These are phyloP conservation scores for Zootoca vivipara DNA, from an alignment of 2,113 vertebrate genomes.

Conservation along the genomic window DNA sequence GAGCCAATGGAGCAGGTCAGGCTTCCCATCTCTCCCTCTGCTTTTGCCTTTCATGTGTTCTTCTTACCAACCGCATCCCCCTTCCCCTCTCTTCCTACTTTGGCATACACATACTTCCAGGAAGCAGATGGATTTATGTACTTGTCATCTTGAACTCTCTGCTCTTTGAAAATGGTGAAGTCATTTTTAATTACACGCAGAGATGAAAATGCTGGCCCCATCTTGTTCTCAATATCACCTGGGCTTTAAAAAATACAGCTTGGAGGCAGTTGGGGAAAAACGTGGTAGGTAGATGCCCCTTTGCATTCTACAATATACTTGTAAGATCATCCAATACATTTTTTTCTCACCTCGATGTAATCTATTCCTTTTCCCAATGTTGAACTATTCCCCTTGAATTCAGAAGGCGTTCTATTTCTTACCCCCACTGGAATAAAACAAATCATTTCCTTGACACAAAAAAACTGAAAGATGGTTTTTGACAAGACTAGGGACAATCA, in stretches of 20 bases:
- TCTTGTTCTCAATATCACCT: conserved; percentile 53
- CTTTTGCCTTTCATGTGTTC: too few species aligned
- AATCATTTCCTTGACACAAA: conserved; percentile 56
- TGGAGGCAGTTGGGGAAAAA: conserved; percentile 32
- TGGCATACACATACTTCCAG: conserved; percentile 27
- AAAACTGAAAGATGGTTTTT: conserved; percentile 52
- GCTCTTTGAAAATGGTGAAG: conserved; percentile 52
- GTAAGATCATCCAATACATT: conserved; percentile 43
- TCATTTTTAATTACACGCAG: conserved; percentile 29
- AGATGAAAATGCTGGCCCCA: conserved; percentile 49
- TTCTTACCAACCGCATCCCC: too few species aligned
- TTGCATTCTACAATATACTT: conserved; percentile 19
- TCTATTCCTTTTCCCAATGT: conserved; percentile 53
- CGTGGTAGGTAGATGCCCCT: conserved; percentile 2
- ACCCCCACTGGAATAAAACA: conserved; percentile 51
- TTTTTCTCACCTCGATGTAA: conserved; percentile 14
- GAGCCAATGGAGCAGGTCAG: too few species aligned
- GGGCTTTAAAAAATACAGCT: conserved; percentile 23
- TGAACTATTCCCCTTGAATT: conserved; percentile 23
- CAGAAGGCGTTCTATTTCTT: conserved; percentile 33
- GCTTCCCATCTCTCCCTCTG: too few species aligned
- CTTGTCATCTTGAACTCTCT: conserved; percentile 46
- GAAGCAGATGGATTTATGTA: conserved; percentile 37
- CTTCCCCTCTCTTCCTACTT: background rate
- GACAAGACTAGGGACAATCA: conserved; percentile 66